A percentile compares a stretch with the other conserved stretches of the same genome.
These are phyloP conservation scores for Electrophaes corylata DNA, from an alignment of 2,888 invertebrate species.

Conservation along the genomic window DNA sequence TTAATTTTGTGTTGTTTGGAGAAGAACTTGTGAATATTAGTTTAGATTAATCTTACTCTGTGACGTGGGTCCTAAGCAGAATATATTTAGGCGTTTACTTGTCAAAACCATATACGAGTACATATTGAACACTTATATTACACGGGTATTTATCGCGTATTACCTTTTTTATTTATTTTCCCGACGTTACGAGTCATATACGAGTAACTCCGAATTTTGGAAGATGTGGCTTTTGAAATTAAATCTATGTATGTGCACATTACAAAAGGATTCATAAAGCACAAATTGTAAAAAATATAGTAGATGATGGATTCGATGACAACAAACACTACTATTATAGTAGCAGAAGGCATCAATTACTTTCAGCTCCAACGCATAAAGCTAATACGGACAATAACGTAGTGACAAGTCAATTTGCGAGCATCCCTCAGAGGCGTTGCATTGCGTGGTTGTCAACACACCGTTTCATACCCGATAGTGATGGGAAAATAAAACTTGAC, in stretches of 20 bases:
- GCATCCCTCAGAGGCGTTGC: conserved; percentile 36
- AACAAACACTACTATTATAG: conserved; percentile 28
- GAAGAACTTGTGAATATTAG: background rate
- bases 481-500: conserved; percentile 18
- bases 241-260: conserved; percentile 12
- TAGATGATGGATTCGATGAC: conserved; percentile 28
- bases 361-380: conserved; percentile 37
- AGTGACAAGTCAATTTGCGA: conserved; percentile 61
- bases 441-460: conserved; percentile 44
- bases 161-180: too few relatives aligned
- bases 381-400: conserved; percentile 53
- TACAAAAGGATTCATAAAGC: conserved; percentile 2
- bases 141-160: too few relatives aligned
- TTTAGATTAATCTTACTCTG: background rate
- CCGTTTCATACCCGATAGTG: conserved; percentile 14
- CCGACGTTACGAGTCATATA: too few relatives aligned
- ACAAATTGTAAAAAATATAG: conserved; percentile 17
- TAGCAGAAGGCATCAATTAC: conserved; percentile 33
- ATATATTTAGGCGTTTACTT: conserved; percentile 50
- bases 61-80: conserved; percentile 31
- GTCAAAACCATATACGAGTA: conserved; percentile 52
- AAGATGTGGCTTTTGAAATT: conserved; percentile 28
- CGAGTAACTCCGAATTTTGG: conserved; percentile 34
- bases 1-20: background rate
- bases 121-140: too few relatives aligned